Conservation (phyloP, 2,888 invertebrate species). For the Allacma fusca region DNA sequence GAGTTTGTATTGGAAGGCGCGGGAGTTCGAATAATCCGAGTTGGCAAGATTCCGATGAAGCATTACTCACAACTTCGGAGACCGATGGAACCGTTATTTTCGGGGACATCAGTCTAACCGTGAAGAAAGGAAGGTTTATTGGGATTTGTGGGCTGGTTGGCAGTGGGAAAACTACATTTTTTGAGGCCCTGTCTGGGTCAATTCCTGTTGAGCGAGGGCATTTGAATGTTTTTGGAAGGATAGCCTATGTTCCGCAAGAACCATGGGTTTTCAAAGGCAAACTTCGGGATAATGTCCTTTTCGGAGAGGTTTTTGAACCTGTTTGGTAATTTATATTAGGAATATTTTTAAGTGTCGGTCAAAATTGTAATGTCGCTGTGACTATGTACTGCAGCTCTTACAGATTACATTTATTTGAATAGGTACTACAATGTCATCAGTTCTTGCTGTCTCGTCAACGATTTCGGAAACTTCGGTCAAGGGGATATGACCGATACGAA, state of each 20-base stretch:
- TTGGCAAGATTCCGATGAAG: neutral
- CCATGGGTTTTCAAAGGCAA: slow-evolving; percentile 73
- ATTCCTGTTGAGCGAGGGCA: slow-evolving; percentile 65
- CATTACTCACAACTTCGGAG: neutral
- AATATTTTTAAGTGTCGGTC: slow-evolving; percentile 60
- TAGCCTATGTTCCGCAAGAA: slow-evolving; percentile 69
- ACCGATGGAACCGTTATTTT: neutral
- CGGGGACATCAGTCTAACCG: neutral
- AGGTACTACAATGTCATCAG: slow-evolving; percentile 66
- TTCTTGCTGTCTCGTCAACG: slow-evolving; percentile 68
- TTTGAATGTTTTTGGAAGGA: slow-evolving; percentile 67
- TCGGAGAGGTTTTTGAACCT: slow-evolving; percentile 69
- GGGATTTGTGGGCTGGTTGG: slow-evolving; percentile 71
- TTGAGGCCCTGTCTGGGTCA: slow-evolving; percentile 69
- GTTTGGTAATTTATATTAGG: slow-evolving; percentile 64
- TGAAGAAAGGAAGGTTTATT: slow-evolving; percentile 64
- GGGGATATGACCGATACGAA: slow-evolving; percentile 71
- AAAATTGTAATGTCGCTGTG: slow-evolving; percentile 66
- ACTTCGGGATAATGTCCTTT: slow-evolving; percentile 71
- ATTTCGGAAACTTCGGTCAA: slow-evolving; percentile 68
- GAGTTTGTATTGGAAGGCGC: neutral
- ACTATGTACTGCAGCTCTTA: no score
- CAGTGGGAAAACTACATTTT: slow-evolving; percentile 69
- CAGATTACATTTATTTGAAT: no score
- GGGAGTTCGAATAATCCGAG: neutral